Evolutionary conservation across 2,888 invertebrate genomes (phyloP).

Genomic region (Andrena bicolor): DNA sequence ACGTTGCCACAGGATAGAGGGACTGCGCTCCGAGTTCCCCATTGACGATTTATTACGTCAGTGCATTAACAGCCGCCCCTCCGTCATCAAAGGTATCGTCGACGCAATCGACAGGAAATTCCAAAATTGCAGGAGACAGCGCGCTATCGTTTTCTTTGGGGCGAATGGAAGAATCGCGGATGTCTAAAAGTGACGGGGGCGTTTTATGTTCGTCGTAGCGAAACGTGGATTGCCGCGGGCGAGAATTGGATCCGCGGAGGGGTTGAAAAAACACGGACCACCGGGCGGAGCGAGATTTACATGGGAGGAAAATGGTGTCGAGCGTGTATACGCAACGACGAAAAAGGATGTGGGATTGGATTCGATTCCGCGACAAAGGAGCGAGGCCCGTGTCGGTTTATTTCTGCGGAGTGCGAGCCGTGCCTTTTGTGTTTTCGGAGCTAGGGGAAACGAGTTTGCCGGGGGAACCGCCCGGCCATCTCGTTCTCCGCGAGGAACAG

Average conservation of each 20-base stretch:
- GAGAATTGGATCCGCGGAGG: not conserved
- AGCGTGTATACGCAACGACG: not conserved
- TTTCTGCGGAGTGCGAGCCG: not conserved
- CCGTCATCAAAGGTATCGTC: not conserved
- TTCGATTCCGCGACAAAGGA: not conserved
- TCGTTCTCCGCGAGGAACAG: not conserved
- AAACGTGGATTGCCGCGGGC: not conserved
- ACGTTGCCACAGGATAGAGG: constrained; percentile 51
- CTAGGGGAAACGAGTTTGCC: constrained; percentile 3
- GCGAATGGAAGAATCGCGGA: no score
- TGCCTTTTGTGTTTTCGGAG: constrained; percentile 6
- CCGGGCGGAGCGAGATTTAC: no score
- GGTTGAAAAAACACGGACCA: no score
- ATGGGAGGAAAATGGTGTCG: not conserved
- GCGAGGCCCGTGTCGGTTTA: not conserved
- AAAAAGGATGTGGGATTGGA: not conserved
- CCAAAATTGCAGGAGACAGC: no score
- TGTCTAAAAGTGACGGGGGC: no score
- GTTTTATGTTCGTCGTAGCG: no score
- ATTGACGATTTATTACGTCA: constrained; percentile 19
- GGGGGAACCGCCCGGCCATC: not conserved
- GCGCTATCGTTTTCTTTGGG: no score
- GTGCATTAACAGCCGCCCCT: not conserved
- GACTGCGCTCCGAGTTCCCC: constrained; percentile 40
- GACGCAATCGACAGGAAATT: not conserved